These are phyloP conservation scores for Melanitta fusca DNA, from an alignment of 2,797 vertebrate genomes.

Conservation along the genomic window DNA sequence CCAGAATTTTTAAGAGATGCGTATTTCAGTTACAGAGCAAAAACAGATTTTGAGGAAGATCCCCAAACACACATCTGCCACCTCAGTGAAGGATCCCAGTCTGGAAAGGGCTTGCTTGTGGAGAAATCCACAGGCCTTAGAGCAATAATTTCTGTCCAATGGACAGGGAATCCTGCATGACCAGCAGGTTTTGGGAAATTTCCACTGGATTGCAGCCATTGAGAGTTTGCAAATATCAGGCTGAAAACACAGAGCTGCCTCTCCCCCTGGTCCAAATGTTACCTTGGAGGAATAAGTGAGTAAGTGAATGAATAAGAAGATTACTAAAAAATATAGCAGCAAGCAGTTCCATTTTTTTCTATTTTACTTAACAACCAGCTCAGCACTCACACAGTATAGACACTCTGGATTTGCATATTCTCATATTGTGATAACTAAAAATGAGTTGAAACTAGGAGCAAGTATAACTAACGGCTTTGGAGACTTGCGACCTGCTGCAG, in stretches of 20 bases:
- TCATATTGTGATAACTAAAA: not conserved
- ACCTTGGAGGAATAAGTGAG: not conserved
- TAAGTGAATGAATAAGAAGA: not conserved
- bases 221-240: not conserved
- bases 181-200: not conserved
- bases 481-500: not conserved
- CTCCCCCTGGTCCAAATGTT: not conserved
- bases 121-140: not conserved
- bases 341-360: not conserved
- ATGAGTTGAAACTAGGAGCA: not conserved
- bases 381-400: not conserved
- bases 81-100: not conserved
- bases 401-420: not conserved
- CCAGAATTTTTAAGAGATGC: not conserved
- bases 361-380: not conserved
- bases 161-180: not conserved
- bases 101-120: not conserved
- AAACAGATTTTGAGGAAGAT: not conserved
- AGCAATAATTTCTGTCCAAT: not conserved
- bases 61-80: not conserved
- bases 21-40: not conserved
- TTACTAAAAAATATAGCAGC: not conserved
- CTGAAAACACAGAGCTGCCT: not conserved
- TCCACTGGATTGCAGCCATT: not conserved
- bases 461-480: not conserved